These are phyloP conservation scores for Amaurobius ferox DNA, from an alignment of 2,888 invertebrate genomes.

Conservation along the genomic window DNA sequence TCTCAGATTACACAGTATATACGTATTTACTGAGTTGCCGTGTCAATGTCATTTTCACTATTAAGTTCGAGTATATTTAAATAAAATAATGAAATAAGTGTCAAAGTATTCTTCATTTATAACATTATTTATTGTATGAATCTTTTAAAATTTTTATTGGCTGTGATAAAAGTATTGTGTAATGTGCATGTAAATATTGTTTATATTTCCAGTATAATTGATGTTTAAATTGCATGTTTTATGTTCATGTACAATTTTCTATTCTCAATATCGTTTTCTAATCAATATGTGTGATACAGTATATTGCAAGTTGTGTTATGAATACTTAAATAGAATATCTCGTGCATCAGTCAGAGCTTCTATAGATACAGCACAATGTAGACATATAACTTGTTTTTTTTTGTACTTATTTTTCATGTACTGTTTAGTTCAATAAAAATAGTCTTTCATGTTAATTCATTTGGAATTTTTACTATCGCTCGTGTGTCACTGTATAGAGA, in stretches of 20 bases:
- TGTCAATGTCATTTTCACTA: no score
- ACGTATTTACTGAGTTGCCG: no score
- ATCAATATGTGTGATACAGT: neutral
- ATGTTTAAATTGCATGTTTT: neutral
- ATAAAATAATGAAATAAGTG: no score
- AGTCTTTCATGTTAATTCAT: neutral
- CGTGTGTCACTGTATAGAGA: no score
- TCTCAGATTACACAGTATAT: no score
- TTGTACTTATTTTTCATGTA: conserved; percentile 12
- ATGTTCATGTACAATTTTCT: neutral
- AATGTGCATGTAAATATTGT: neutral
- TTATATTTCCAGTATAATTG: neutral
- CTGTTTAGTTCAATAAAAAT: conserved; percentile 10
- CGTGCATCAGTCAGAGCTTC: neutral
- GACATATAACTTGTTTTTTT: neutral
- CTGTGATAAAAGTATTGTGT: neutral
- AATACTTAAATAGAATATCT: neutral
- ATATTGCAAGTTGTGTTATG: neutral
- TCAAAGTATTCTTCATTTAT: no score
- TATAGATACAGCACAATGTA: conserved; percentile 6
- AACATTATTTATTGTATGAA: no score
- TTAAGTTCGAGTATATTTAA: no score
- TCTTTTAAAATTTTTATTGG: neutral
- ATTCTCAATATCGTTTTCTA: neutral
- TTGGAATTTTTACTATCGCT: no score